Evolutionary conservation across 2,888 invertebrate genomes (phyloP).

Genomic region (Stomorhina lunata): DNA sequence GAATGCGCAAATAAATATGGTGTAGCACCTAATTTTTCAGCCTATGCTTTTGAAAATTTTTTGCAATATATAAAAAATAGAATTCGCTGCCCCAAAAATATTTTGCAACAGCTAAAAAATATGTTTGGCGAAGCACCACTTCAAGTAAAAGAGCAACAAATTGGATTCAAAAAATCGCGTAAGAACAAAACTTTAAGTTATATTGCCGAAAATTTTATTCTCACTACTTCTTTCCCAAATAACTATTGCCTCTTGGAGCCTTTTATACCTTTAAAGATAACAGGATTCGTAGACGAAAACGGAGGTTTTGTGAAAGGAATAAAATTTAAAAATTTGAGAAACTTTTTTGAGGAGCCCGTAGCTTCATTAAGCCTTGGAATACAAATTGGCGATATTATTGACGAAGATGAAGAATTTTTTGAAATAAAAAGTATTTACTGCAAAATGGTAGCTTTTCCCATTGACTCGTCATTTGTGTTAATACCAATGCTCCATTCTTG

Average conservation of each 20-base stretch:
- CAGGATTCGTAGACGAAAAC: not conserved
- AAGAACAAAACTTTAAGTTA: not conserved
- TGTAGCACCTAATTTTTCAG: slow-evolving; percentile 10
- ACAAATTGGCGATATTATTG: not conserved
- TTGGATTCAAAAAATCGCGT: too few relatives aligned
- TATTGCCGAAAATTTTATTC: not conserved
- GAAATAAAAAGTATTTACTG: slow-evolving; percentile 3
- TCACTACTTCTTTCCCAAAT: not conserved
- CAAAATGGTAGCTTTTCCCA: not conserved
- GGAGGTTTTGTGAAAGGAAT: not conserved
- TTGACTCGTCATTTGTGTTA: not conserved
- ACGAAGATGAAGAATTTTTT: not conserved
- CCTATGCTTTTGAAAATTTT: slow-evolving; percentile 27
- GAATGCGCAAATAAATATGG: not conserved
- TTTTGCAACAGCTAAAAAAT: slow-evolving; percentile 11
- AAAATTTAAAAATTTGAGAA: not conserved
- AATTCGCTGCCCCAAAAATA: slow-evolving; percentile 4
- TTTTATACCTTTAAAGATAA: not conserved
- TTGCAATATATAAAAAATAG: not conserved
- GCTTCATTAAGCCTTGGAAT: not conserved
- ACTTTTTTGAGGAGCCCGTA: not conserved
- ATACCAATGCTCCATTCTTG: not conserved
- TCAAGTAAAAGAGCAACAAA: not conserved
- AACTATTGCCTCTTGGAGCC: not conserved
- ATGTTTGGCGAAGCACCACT: not conserved